These are phyloP conservation scores for Etheostoma perlongum DNA, from an alignment of 2,797 vertebrate genomes.

Conservation along the genomic window DNA sequence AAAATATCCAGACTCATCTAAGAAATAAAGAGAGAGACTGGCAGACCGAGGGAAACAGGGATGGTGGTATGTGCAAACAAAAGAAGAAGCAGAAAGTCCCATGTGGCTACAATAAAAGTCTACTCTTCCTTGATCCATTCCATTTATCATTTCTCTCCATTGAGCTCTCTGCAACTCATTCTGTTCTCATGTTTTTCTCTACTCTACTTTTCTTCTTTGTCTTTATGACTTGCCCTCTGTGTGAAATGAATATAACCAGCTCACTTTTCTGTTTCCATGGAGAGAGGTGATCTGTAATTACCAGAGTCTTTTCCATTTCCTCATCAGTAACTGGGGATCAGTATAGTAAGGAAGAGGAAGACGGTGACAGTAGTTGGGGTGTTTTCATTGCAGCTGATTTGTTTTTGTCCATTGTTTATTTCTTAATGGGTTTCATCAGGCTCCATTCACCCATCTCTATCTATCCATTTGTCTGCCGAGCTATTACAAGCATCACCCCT, in stretches of 20 bases:
- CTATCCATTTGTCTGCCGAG: slow-evolving; percentile 47
- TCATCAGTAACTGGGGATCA: slow-evolving; percentile 26
- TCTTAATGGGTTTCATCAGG: slow-evolving; percentile 46
- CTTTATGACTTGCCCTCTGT: slow-evolving; percentile 10
- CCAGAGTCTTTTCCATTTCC: slow-evolving; percentile 44
- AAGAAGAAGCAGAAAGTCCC: slow-evolving; percentile 32
- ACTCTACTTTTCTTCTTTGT: slow-evolving; percentile 5
- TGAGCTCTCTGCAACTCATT: slow-evolving; percentile 7
- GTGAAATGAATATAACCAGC: slow-evolving; percentile 19
- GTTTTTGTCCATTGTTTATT: slow-evolving; percentile 36
- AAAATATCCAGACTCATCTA: slow-evolving; percentile 28
- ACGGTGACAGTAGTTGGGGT: slow-evolving; percentile 34
- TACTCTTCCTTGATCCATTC: slow-evolving; percentile 18
- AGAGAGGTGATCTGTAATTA: slow-evolving; percentile 42
- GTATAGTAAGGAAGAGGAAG: slow-evolving; percentile 12
- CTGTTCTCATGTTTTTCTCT: not conserved
- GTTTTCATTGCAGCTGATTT: slow-evolving; percentile 52
- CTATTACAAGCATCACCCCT: slow-evolving; percentile 38
- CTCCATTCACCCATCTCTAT: slow-evolving; percentile 39
- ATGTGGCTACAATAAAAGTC: slow-evolving; percentile 23
- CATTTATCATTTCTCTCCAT: slow-evolving; percentile 30
- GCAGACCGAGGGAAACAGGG: slow-evolving; percentile 4
- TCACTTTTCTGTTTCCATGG: slow-evolving; percentile 26
- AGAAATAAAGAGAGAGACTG: slow-evolving; percentile 20
- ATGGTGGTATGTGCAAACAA: slow-evolving; percentile 34